These are phyloP conservation scores for Takifugu rubripes DNA, from an alignment of 2,797 vertebrate genomes.

Conservation along the genomic window DNA sequence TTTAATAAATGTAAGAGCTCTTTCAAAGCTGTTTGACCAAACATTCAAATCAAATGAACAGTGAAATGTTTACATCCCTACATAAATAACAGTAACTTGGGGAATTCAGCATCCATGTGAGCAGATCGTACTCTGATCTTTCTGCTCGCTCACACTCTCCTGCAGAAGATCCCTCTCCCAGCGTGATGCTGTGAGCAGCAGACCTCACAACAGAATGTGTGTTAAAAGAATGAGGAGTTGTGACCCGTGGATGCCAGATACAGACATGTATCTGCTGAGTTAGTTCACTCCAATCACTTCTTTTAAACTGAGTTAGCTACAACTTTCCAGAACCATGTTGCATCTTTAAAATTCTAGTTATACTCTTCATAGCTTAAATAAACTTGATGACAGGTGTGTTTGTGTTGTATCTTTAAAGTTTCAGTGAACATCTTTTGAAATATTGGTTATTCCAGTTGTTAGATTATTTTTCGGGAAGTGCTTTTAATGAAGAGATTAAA, in stretches of 20 bases:
- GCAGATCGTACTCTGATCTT: conserved; percentile 8
- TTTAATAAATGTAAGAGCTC: not conserved
- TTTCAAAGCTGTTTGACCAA: not conserved
- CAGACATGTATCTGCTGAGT: not conserved
- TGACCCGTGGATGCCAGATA: conserved; percentile 20
- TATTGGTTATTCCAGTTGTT: not conserved
- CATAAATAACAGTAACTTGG: not conserved
- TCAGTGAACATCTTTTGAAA: no score
- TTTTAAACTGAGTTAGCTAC: not conserved
- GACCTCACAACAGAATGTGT: conserved; percentile 44
- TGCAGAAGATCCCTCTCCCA: conserved; percentile 24
- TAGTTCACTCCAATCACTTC: not conserved
- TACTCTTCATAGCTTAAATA: no score
- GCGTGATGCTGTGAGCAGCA: conserved; percentile 26
- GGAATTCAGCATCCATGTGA: not conserved
- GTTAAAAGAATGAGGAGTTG: conserved; percentile 17
- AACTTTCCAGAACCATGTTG: not conserved
- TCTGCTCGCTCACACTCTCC: conserved; percentile 5
- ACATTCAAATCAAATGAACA: no score
- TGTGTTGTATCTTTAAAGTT: no score
- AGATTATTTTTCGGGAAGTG: not conserved
- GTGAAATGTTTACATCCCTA: no score
- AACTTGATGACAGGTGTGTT: no score
- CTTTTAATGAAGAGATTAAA: not conserved
- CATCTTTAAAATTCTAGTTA: no score